These are phyloP conservation scores for Ciconia nigra DNA, from an alignment of 2,797 vertebrate species.

Conservation along the genomic window DNA sequence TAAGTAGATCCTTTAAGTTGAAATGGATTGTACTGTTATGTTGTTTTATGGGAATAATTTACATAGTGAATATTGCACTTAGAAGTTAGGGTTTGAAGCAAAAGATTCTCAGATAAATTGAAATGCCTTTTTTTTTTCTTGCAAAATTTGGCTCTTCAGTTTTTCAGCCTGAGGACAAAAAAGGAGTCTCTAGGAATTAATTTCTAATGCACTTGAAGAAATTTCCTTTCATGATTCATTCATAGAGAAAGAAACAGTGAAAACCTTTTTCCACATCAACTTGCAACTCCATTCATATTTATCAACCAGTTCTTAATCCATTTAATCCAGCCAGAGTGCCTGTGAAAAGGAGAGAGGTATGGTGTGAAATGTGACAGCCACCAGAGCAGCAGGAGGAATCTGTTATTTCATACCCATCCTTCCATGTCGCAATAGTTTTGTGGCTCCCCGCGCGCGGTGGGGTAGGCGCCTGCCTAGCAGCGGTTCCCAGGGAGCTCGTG, in stretches of 20 bases:
- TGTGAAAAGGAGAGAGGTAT: slow-evolving; percentile 28
- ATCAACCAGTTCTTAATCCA: slow-evolving; percentile 42
- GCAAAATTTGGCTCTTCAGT: neutral
- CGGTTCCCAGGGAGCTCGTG: neutral
- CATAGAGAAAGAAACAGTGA: slow-evolving; percentile 54
- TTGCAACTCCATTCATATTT: slow-evolving; percentile 44
- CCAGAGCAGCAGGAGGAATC: slow-evolving; percentile 42
- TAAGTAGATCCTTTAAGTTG: neutral
- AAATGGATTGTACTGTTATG: neutral
- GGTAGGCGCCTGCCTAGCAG: neutral
- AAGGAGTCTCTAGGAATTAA: slow-evolving; percentile 35
- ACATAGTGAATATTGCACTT: neutral
- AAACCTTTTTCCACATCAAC: slow-evolving; percentile 45
- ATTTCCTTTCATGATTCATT: slow-evolving; percentile 42
- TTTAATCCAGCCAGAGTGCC: slow-evolving; percentile 57
- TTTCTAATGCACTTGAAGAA: slow-evolving; percentile 51
- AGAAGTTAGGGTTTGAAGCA: neutral
- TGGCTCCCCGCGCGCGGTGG: fast-evolving
- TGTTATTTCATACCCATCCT: slow-evolving; percentile 10
- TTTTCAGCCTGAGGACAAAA: neutral
- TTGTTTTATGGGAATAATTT: neutral
- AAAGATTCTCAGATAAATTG: neutral
- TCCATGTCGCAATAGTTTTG: neutral
- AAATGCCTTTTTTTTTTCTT: neutral
- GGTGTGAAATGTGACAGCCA: slow-evolving; percentile 57